Percentiles rank a stretch among this genome's conserved stretches.
Evolutionary conservation across 2,797 vertebrate genomes (phyloP).

Genomic region (Silurus lanzhouensis): DNA sequence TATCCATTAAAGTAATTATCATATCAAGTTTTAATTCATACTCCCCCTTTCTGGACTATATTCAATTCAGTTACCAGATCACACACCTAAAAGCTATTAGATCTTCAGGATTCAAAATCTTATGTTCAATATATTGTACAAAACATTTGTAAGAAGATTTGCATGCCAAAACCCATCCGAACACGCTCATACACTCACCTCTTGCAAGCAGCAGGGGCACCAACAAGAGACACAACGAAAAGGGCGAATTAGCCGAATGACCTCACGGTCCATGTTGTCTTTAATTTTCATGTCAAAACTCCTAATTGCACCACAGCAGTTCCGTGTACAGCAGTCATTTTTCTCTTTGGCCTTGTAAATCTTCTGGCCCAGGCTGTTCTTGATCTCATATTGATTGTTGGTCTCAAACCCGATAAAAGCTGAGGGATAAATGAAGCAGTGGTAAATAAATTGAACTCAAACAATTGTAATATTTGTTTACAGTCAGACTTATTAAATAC

Average conservation of each 20-base stretch:
- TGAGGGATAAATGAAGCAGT: conserved; percentile 55
- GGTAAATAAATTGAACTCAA: background rate
- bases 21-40: background rate
- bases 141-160: background rate
- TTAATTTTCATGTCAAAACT: conserved; percentile 87
- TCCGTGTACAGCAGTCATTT: conserved; percentile 85
- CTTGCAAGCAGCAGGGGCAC: conserved; percentile 88
- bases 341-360: conserved; percentile 86
- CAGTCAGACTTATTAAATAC: background rate
- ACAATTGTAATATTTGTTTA: background rate
- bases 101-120: background rate
- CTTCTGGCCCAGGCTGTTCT: conserved; percentile 83
- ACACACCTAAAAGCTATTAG: background rate
- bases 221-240: conserved; percentile 84
- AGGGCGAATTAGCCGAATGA: conserved; percentile 84
- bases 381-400: conserved; percentile 86
- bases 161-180: background rate
- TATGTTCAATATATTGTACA: background rate
- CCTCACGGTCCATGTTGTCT: conserved; percentile 80
- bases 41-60: background rate
- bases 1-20: background rate
- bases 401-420: conserved; percentile 83
- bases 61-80: background rate
- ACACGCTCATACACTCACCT: conserved; percentile 67
- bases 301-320: conserved; percentile 85